These are phyloP conservation scores for Apodemus sylvaticus DNA, from an alignment of 2,113 vertebrate genomes.

Conservation along the genomic window DNA sequence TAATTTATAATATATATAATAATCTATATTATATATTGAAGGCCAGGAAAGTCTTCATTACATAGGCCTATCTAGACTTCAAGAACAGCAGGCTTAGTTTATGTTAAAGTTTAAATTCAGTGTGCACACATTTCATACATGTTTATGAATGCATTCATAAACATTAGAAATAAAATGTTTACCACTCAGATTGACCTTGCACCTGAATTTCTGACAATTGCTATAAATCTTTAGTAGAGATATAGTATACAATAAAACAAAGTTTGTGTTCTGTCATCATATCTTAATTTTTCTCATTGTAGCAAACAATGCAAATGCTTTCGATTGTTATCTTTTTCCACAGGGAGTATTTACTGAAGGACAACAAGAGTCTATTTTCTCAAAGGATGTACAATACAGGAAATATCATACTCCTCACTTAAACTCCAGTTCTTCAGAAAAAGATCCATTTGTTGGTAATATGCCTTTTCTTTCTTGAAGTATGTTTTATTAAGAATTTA, in stretches of 20 bases:
- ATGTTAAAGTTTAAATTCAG: not conserved
- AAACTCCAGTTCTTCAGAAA: not conserved
- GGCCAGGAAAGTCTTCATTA: too few species aligned
- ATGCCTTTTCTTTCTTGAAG: not conserved
- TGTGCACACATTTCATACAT: not conserved
- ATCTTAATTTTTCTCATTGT: not conserved
- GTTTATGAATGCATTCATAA: not conserved
- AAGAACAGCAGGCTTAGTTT: not conserved
- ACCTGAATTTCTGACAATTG: not conserved
- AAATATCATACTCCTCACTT: not conserved
- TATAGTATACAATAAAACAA: not conserved
- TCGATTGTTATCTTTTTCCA: not conserved
- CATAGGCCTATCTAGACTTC: not conserved
- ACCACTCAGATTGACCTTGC: not conserved
- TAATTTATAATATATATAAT: too few species aligned
- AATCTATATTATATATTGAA: too few species aligned
- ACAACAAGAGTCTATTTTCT: not conserved
- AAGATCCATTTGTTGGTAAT: not conserved
- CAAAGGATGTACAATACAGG: not conserved
- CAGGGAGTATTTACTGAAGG: not conserved
- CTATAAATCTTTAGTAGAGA: not conserved
- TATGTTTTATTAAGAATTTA: conserved; percentile 1
- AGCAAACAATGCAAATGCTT: not conserved
- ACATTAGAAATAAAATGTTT: not conserved
- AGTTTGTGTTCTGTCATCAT: not conserved